phyloP scores from a whole-genome alignment of 92 coral and sea anemone species.

The Chrysogorgia sp. region DNA sequence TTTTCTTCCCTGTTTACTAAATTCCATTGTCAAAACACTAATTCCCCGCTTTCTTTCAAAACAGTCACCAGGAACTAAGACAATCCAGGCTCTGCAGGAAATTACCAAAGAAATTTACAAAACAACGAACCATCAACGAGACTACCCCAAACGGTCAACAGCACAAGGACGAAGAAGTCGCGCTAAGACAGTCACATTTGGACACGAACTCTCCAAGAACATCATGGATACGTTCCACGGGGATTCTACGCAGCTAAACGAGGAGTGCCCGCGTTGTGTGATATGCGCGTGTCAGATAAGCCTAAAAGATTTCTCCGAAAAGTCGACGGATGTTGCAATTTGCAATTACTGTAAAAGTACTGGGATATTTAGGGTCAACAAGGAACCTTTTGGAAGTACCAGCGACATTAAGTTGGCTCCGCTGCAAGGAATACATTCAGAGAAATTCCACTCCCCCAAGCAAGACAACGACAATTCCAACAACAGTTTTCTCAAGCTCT shows the following conservation, averaged over 20 bases:
- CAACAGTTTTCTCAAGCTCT: neutral
- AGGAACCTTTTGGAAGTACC: neutral
- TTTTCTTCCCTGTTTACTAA: neutral
- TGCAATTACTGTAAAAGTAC: conserved; percentile 32
- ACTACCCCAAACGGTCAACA: conserved; percentile 1
- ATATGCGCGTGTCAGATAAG: conserved; percentile 11
- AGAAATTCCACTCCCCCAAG: neutral
- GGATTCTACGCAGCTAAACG: neutral
- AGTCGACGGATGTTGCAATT: neutral
- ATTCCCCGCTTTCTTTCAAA: too few relatives aligned
- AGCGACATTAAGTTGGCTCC: neutral
- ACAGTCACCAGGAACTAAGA: conserved; percentile 3
- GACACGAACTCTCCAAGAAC: neutral
- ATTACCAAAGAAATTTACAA: conserved; percentile 7
- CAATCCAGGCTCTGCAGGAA: conserved; percentile 1
- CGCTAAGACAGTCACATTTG: neutral
- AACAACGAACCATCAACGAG: conserved; percentile 15
- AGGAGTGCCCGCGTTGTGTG: conserved; percentile 4
- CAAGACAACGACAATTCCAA: neutral
- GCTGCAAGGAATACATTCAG: neutral
- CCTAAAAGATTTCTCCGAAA: conserved; percentile 6
- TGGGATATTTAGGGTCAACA: conserved; percentile 24
- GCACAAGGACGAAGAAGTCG: neutral
- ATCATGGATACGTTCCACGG: neutral
- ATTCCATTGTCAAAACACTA: too few relatives aligned